A percentile compares a stretch with the other conserved stretches of the same genome.
phyloP scores from a whole-genome alignment of 2,888 invertebrate genomes.

The Cryptocephalus primarius region DNA sequence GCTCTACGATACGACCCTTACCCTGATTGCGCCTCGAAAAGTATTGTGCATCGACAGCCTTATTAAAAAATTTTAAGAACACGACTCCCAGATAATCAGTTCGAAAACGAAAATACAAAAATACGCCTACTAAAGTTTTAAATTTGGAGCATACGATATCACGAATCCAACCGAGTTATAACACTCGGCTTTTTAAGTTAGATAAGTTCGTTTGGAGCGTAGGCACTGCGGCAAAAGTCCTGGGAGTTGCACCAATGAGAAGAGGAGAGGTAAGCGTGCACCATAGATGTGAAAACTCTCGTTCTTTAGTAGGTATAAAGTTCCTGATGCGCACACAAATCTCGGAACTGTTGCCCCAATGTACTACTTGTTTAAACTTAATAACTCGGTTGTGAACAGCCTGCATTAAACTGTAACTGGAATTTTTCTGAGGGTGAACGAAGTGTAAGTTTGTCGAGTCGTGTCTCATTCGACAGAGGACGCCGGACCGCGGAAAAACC shows the following conservation, averaged over 20 bases:
- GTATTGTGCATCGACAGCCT: constrained; percentile 37
- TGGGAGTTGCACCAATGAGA: too few species aligned
- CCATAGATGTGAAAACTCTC: too few species aligned
- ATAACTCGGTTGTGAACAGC: too few species aligned
- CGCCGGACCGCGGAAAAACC: constrained; percentile 17
- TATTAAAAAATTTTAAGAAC: constrained; percentile 16
- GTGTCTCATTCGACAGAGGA: constrained; percentile 12
- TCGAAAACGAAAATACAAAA: too few species aligned
- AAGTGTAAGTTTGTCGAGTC: constrained; percentile 1
- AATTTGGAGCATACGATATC: constrained; percentile 1
- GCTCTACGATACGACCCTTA: constrained; percentile 37
- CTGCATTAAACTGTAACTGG: too few species aligned
- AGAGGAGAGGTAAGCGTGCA: too few species aligned
- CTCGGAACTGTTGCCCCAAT: too few species aligned
- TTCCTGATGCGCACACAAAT: neutral
- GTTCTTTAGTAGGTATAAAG: neutral
- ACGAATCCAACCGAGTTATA: neutral
- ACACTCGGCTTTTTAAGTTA: neutral
- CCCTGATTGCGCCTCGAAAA: constrained; percentile 34
- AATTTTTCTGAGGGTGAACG: too few species aligned
- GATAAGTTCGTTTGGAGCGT: neutral
- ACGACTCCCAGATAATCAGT: neutral
- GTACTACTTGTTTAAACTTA: too few species aligned
- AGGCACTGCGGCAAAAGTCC: too few species aligned
- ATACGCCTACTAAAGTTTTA: too few species aligned